These are phyloP conservation scores for Machimus atricapillus DNA, from an alignment of 2,888 invertebrate genomes.

Conservation along the genomic window DNA sequence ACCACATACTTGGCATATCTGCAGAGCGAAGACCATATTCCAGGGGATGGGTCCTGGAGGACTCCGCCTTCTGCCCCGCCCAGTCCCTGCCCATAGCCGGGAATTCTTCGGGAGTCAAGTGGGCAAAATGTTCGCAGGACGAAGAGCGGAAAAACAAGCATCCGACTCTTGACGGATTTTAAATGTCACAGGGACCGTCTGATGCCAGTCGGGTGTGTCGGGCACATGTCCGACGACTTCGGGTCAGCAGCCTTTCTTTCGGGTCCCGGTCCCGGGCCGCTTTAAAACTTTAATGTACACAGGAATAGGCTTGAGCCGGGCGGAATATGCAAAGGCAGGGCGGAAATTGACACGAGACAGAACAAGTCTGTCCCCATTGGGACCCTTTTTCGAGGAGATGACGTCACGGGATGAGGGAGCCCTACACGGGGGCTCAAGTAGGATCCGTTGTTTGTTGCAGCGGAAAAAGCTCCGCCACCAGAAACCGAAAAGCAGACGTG, in stretches of 20 bases:
- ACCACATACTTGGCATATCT: not conserved
- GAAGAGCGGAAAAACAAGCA: slow-evolving; percentile 7
- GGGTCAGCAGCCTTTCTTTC: not conserved
- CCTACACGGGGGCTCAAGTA: not conserved
- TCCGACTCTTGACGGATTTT: slow-evolving; percentile 21
- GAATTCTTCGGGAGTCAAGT: not conserved
- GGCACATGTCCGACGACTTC: not conserved
- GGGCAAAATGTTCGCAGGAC: not conserved
- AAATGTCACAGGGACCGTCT: slow-evolving; percentile 14
- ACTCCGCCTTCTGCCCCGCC: not conserved
- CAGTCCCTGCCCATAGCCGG: not conserved
- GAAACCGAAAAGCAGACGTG: slow-evolving; percentile 2
- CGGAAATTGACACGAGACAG: slow-evolving; percentile 22
- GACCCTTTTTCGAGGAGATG: not conserved
- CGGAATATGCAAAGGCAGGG: not conserved
- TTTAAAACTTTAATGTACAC: slow-evolving; percentile 17
- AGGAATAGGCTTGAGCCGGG: not conserved
- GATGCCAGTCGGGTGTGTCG: not conserved
- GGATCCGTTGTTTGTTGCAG: slow-evolving; percentile 26
- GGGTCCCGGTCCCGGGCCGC: not conserved
- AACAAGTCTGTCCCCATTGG: not conserved
- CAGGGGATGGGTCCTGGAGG: not conserved
- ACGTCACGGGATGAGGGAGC: not conserved
- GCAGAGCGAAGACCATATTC: not conserved
- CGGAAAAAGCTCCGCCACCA: slow-evolving; percentile 13